Evolutionary conservation across 2,797 vertebrate genomes (phyloP), one percentile per base, ranked within the genome.

Genomic region (Eupleurogrammus muticus): DNA sequence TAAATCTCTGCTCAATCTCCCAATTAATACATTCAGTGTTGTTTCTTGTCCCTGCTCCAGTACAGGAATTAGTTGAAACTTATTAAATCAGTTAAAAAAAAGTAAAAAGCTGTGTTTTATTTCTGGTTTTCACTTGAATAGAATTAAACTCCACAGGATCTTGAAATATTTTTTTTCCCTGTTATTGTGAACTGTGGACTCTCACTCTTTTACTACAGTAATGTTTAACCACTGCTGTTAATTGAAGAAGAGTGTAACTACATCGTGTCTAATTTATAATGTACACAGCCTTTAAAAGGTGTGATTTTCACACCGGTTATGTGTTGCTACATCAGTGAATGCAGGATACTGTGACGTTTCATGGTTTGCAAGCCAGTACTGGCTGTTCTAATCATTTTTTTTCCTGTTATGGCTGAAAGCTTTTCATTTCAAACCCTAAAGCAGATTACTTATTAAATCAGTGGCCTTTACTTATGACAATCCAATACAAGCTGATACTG

Each of bases 401-500:
- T n/a, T n/a, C 61, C 73, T 44, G 70, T 88, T 83, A 77, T 38
- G 50, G 28, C 79, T 79, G 66, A 81, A 85, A 87, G 89, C 90
- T 87, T 93, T 93, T 92, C 71, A 92, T 90, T 91, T 81, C 40
- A 82, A 87, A 81, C 36, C 84, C 82, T 79, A 80, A 90, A 91
- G 86, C 38, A 74, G 86, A 90, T 91, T 88, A 84, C 75, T 81
- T 88, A 87, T 88, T 88, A 82, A 89, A 89, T 90, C 75, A 88
- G 66, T 82, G 78, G 71, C 69, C 46, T 83, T 86, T 89, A 82
- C 89, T 89, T 80, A 87, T 80, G 81, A 79, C 81, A 89, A 90
- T 92, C 81, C 87, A 87, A 83, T 91, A 78, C 64, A 79, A 54
- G 80, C 83, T 79, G 85, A 84, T 80, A 79, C 75, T 70, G 69